phyloP scores from a whole-genome alignment of 2,113 vertebrate species.

The Alaudala cheleensis region DNA sequence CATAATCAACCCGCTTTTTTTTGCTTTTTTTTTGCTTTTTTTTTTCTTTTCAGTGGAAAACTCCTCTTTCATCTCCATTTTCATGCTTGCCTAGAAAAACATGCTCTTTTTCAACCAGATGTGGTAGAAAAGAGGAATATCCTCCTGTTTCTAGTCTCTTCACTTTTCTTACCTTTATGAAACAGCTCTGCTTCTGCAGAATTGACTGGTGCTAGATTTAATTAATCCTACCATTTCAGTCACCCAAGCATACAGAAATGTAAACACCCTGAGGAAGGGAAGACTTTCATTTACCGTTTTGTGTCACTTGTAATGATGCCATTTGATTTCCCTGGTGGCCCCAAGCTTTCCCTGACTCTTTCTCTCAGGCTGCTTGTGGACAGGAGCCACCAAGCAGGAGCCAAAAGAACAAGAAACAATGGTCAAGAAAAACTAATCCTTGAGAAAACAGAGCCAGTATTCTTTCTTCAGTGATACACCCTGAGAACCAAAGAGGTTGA shows the following conservation, averaged over 20 bases:
- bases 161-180: neutral
- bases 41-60: neutral
- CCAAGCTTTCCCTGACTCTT: neutral
- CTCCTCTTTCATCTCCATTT: constrained; percentile 38
- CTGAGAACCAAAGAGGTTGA: neutral
- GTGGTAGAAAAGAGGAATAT: neutral
- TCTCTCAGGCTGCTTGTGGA: constrained; percentile 11
- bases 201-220: neutral
- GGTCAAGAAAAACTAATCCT: neutral
- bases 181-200: neutral
- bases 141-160: neutral
- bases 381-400: neutral
- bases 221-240: constrained; percentile 44
- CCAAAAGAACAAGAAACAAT: neutral
- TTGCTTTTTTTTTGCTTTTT: neutral
- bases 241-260: neutral
- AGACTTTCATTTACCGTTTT: constrained; percentile 28
- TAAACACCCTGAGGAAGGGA: constrained; percentile 1
- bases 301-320: constrained; percentile 27
- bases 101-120: neutral
- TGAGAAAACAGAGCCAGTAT: neutral
- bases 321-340: constrained; percentile 26
- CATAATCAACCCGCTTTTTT: neutral
- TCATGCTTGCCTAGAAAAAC: constrained; percentile 42
- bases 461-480: neutral